These are phyloP conservation scores for Xyrauchen texanus DNA, from an alignment of 2,113 vertebrate genomes.

Conservation along the genomic window DNA sequence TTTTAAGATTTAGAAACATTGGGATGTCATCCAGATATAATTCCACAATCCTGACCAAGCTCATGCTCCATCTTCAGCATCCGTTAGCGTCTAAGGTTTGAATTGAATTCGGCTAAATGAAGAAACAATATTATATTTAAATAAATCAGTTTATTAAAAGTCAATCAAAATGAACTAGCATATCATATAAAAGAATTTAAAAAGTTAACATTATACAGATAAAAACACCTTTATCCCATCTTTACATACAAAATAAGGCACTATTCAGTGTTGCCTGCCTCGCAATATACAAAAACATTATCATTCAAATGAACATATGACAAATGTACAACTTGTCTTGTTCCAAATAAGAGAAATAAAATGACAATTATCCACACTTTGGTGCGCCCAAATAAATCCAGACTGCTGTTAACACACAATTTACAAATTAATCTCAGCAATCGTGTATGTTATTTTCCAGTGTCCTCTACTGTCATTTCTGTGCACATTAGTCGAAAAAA, in stretches of 20 bases:
- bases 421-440: neutral
- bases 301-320: conserved; percentile 47
- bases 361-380: neutral
- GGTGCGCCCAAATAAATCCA: neutral
- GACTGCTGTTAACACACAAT: neutral
- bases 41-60: no score
- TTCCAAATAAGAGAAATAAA: conserved; percentile 16
- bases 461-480: neutral
- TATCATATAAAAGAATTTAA: conserved; percentile 69
- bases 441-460: neutral
- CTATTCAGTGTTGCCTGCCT: conserved; percentile 62
- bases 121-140: conserved; percentile 53
- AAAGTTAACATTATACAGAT: conserved; percentile 72
- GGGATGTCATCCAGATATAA: no score
- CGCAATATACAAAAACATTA: conserved; percentile 61
- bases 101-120: no score
- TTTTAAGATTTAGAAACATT: no score
- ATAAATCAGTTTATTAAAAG: conserved; percentile 75
- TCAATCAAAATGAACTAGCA: conserved; percentile 69
- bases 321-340: conserved; percentile 18
- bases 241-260: conserved; percentile 81
- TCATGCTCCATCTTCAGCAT: no score
- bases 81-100: no score
- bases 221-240: conserved; percentile 59
- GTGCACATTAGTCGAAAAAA: conserved; percentile 13